phyloP scores from a whole-genome alignment of 2,113 vertebrate species.

The Anarhynchus alexandrinus region DNA sequence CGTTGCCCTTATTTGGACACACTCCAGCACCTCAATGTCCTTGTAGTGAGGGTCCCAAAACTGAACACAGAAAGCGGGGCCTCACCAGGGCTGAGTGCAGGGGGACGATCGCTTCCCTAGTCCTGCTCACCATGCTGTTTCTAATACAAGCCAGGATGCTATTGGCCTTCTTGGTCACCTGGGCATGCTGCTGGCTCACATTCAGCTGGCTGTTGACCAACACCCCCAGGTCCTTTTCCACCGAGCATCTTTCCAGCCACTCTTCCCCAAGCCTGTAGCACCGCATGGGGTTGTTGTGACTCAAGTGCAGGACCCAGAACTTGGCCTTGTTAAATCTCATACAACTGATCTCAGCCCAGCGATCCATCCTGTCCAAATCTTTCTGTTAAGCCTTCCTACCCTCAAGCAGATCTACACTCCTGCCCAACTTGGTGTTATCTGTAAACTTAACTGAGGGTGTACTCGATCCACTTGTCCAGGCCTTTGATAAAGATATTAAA shows the following conservation, averaged over 20 bases:
- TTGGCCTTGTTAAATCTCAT: not conserved
- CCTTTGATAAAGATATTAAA: not conserved
- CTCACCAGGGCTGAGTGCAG: not conserved
- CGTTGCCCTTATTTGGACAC: not conserved
- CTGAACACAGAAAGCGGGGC: not conserved
- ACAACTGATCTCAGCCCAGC: not conserved
- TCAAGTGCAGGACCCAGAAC: not conserved
- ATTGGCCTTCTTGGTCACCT: not conserved
- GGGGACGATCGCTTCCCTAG: not conserved
- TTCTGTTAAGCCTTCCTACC: not conserved
- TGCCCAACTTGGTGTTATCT: not conserved
- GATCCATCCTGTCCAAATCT: not conserved
- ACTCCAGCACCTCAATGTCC: not conserved
- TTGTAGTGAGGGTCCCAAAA: too few species aligned
- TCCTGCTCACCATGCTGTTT: not conserved
- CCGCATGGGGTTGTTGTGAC: not conserved
- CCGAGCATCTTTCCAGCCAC: not conserved
- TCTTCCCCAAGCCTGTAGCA: not conserved
- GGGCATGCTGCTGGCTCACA: not conserved
- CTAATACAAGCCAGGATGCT: not conserved
- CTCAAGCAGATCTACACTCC: not conserved
- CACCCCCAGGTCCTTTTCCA: not conserved
- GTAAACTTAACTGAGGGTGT: not conserved
- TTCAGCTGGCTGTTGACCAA: not conserved
- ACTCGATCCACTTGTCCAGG: not conserved